Evolutionary conservation across 2,888 invertebrate species (phyloP).

Genomic region (Oscheius sp.): DNA sequence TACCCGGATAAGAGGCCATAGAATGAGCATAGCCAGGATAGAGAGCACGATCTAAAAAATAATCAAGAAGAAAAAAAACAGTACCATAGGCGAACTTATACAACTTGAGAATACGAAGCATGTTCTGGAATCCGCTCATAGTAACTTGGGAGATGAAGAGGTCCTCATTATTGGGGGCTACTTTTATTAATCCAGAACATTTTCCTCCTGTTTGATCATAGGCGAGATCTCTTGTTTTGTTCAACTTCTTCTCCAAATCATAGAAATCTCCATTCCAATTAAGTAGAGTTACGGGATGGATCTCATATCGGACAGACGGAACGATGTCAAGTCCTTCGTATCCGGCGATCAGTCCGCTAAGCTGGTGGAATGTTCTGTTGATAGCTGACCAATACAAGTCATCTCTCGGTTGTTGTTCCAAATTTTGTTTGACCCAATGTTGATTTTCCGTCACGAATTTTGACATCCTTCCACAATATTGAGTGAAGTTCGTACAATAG

Average conservation of each 20-base stretch:
- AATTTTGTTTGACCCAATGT: slow-evolving; percentile 57
- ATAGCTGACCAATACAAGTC: slow-evolving; percentile 69
- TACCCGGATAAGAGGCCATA: slow-evolving; percentile 70
- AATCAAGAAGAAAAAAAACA: too few species aligned
- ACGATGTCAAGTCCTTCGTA: slow-evolving; percentile 50
- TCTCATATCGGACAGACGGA: slow-evolving; percentile 57
- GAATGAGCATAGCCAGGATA: slow-evolving; percentile 70
- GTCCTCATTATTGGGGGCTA: slow-evolving; percentile 66
- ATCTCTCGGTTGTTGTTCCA: slow-evolving; percentile 57
- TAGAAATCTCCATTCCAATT: slow-evolving; percentile 68
- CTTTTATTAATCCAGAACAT: slow-evolving; percentile 66
- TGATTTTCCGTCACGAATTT: slow-evolving; percentile 59
- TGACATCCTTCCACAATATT: slow-evolving; percentile 60
- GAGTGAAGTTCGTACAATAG: slow-evolving; percentile 66
- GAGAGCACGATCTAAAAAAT: slow-evolving; percentile 66
- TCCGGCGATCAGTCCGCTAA: slow-evolving; percentile 59
- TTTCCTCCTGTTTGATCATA: slow-evolving; percentile 58
- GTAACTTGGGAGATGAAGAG: slow-evolving; percentile 69
- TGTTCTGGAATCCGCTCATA: slow-evolving; percentile 68
- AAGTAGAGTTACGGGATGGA: slow-evolving; percentile 60
- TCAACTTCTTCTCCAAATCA: slow-evolving; percentile 68
- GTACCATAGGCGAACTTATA: slow-evolving; percentile 78
- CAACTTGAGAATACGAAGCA: slow-evolving; percentile 65
- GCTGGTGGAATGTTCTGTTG: slow-evolving; percentile 62
- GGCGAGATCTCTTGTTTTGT: slow-evolving; percentile 66